These are phyloP conservation scores for Characodon lateralis DNA, from an alignment of 2,797 vertebrate genomes.

Conservation along the genomic window DNA sequence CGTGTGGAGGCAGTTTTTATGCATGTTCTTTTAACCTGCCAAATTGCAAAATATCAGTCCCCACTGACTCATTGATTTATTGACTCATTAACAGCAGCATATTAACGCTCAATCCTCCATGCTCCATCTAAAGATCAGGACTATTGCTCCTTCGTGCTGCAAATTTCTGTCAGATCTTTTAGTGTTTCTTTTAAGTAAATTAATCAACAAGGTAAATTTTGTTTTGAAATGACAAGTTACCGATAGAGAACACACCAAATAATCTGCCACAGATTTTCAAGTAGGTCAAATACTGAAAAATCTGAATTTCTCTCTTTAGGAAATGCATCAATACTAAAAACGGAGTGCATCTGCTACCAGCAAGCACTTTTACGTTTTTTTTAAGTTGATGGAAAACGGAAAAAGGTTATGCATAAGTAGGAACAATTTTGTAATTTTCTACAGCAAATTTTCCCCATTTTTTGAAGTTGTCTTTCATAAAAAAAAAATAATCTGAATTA, in stretches of 20 bases:
- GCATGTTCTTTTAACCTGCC: constrained; percentile 7
- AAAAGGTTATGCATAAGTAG: not conserved
- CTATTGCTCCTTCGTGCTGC: constrained; percentile 44
- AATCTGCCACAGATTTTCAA: not conserved
- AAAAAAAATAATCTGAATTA: not conserved
- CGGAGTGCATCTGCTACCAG: not conserved
- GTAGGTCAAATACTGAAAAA: not conserved
- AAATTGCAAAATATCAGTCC: constrained; percentile 14
- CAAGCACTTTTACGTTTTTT: not conserved
- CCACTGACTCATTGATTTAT: constrained; percentile 42
- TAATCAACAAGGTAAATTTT: not conserved
- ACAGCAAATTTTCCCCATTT: not conserved
- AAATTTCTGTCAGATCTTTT: not conserved
- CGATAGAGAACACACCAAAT: not conserved
- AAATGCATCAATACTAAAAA: not conserved
- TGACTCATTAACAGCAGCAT: constrained; percentile 41
- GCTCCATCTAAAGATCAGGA: constrained; percentile 17
- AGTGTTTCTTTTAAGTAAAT: not conserved
- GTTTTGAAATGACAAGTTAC: not conserved
- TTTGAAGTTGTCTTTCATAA: not conserved
- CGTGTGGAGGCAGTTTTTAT: constrained; percentile 11
- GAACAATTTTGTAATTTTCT: not conserved
- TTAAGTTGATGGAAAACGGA: not conserved
- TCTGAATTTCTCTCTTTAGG: not conserved
- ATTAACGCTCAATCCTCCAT: constrained; percentile 28